Conservation (phyloP, 1,140 invertebrate species). For the Elymnias hypermnestra region DNA sequence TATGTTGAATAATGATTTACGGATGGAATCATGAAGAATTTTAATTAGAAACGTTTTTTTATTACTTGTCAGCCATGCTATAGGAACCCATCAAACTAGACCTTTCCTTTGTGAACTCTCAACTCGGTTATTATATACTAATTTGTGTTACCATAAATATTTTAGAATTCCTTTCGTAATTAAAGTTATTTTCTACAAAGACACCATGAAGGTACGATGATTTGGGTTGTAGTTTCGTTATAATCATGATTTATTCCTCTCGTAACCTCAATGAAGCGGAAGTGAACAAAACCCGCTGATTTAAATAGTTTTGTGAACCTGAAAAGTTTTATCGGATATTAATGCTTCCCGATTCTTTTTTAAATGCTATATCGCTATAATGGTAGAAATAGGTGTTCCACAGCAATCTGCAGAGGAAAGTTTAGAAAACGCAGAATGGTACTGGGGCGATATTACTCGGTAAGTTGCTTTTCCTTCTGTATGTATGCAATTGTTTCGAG, state of each 20-base stretch:
- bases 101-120: conserved; percentile 37
- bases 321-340: conserved; percentile 1
- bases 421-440: conserved; percentile 73
- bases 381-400: conserved; percentile 64
- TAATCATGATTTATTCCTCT: conserved; percentile 26
- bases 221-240: conserved; percentile 13
- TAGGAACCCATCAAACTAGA: conserved; percentile 16
- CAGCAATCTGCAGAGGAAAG: conserved; percentile 60
- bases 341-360: conserved; percentile 2
- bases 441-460: conserved; percentile 74
- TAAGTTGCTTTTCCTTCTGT: conserved; percentile 28
- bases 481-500: neutral
- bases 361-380: conserved; percentile 36
- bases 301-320: conserved; percentile 13
- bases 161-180: conserved; percentile 10
- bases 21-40: neutral
- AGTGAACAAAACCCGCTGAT: conserved; percentile 27
- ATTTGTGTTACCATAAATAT: conserved; percentile 16
- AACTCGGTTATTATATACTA: conserved; percentile 15
- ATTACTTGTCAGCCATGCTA: conserved; percentile 14
- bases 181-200: conserved; percentile 5
- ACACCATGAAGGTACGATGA: neutral
- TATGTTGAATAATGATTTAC: neutral
- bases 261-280: conserved; percentile 47
- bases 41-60: neutral